Evolutionary conservation across 2,888 invertebrate species (phyloP), one percentile per base, ranked within the genome.

Genomic region (Taphrorychus bicolor): DNA sequence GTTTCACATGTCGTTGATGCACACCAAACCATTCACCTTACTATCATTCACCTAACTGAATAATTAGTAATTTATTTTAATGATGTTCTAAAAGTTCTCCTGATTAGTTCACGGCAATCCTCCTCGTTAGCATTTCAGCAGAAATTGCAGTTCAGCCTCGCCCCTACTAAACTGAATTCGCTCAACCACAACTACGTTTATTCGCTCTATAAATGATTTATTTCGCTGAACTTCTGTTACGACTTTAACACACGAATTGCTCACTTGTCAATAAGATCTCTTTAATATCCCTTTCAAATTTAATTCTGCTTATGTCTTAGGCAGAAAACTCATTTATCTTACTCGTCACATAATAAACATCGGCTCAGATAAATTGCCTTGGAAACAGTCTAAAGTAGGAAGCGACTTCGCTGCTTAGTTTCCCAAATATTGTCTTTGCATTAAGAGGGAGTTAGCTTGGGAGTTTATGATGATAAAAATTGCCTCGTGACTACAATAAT

Each of bases 261-360:
- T 32, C 11, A 32, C 7, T 32, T 32, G 11, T 32, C 11, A 32
- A 32, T 32, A 11, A 32, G 11, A 32, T 32, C 32, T 32, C 7
- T 3, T 32, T 11, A 32, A 32, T 32, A 32, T 32, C 9, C 11
- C 32, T 32, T 32, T 32, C 32, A 32, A 32, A 32, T 32, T 32
- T 32, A 32, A 3, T 32, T 1, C 32, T 32, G 32, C 32, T 32
- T 32, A 32, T 32, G 32, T 32, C 32, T 32, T 3, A 32, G 32
- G 16, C 40, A 17, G 7, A 3, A 59, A 51, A 51, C 51, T 51
- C 40, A 59, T 59, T 51, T 59, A 51, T 59, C 51, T 32, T 49
- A 18, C 59, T 59, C 51, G 40, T 59, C 32, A 59, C 51, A 59
- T 59, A 59, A 59, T 59, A 51, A 59, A 49, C 32, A 59, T 49